These are phyloP conservation scores for Pogonognathellus flavescens DNA, from an alignment of 1,140 invertebrate genomes.

Conservation along the genomic window DNA sequence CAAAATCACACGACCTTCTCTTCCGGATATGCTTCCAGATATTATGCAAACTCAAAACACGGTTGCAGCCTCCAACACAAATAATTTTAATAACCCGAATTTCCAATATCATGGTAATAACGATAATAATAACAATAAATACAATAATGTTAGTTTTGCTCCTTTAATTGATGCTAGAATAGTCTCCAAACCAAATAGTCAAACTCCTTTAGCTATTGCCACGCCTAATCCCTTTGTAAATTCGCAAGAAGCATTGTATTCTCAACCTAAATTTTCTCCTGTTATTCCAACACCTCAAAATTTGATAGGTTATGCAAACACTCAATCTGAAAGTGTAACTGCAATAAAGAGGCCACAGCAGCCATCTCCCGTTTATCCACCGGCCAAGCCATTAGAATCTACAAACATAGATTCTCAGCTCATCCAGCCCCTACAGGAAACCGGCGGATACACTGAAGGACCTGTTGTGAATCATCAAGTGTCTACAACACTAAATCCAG, in stretches of 20 bases:
- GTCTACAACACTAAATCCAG: background rate
- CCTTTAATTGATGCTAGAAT: conserved; percentile 27
- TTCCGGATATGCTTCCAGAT: conserved; percentile 10
- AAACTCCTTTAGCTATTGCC: conserved; percentile 30
- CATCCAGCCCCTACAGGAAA: background rate
- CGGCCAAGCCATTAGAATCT: background rate
- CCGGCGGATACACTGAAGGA: background rate
- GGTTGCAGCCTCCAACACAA: background rate
- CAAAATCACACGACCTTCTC: background rate
- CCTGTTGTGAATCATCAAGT: background rate
- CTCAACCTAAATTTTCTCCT: conserved; percentile 12
- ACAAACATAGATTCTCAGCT: background rate
- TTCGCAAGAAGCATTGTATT: no score
- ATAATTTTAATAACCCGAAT: background rate
- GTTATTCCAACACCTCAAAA: conserved; percentile 16
- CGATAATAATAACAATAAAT: background rate
- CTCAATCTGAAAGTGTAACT: background rate
- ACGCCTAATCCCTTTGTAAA: background rate
- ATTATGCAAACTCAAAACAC: conserved; percentile 30
- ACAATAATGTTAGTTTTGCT: background rate
- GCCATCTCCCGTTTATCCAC: background rate
- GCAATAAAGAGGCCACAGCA: background rate
- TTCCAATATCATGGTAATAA: background rate
- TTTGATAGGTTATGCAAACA: background rate
- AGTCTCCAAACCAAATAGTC: conserved; percentile 6